phyloP scores from a whole-genome alignment of 2,888 invertebrate species.

The Temnothorax ravouxi region DNA sequence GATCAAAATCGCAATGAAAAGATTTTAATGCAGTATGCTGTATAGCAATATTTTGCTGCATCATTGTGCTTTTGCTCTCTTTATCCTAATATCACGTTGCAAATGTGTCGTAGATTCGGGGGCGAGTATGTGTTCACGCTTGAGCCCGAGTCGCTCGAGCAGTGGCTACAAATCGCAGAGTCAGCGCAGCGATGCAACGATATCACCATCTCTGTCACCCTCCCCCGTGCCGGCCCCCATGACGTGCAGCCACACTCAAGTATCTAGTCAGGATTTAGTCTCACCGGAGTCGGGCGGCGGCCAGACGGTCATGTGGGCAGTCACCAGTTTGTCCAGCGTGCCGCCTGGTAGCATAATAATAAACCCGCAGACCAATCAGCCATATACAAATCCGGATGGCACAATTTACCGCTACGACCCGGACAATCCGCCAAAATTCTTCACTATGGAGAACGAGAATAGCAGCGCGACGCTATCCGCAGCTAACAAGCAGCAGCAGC shows the following conservation, averaged over 20 bases:
- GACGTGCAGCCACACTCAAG: constrained; percentile 82
- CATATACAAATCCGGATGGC: constrained; percentile 92
- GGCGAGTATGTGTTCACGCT: constrained; percentile 89
- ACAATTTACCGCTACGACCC: constrained; percentile 93
- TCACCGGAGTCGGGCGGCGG: constrained; percentile 79
- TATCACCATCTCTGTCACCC: constrained; percentile 84
- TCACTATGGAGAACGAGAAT: constrained; percentile 68
- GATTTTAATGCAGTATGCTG: background rate
- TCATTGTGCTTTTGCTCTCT: background rate
- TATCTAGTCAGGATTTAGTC: constrained; percentile 84
- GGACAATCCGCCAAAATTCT: constrained; percentile 88
- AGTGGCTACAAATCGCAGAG: constrained; percentile 93
- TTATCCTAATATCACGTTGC: background rate
- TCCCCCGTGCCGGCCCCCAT: constrained; percentile 81
- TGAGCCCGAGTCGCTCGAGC: constrained; percentile 90
- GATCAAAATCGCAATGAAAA: background rate
- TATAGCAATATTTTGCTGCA: background rate
- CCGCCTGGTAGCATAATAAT: constrained; percentile 96
- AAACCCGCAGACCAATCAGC: constrained; percentile 93
- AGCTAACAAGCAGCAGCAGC: constrained; percentile 23
- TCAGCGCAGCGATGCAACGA: constrained; percentile 87
- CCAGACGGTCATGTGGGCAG: constrained; percentile 93
- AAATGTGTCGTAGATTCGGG: constrained; percentile 87
- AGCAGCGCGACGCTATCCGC: constrained; percentile 18
- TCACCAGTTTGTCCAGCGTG: constrained; percentile 94